These are phyloP conservation scores for Oxytorus armatus DNA, from an alignment of 2,888 invertebrate species.

Conservation along the genomic window DNA sequence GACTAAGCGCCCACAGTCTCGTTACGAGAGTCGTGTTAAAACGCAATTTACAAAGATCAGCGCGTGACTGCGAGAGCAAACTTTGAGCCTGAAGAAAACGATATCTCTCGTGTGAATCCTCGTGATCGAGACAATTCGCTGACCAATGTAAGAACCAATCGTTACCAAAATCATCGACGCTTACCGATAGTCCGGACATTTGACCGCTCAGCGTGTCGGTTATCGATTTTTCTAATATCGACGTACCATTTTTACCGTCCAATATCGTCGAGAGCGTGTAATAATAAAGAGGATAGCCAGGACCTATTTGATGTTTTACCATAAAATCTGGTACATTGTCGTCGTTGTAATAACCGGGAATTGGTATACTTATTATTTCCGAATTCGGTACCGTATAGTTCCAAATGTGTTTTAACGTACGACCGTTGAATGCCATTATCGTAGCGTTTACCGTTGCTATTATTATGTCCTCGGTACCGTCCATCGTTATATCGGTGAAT, in stretches of 20 bases:
- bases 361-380: slow-evolving; percentile 91
- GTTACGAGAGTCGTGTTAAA: slow-evolving; percentile 89
- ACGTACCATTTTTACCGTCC: slow-evolving; percentile 88
- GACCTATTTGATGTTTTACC: slow-evolving; percentile 89
- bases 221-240: slow-evolving; percentile 86
- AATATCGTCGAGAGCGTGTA: slow-evolving; percentile 87
- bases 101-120: slow-evolving; percentile 85
- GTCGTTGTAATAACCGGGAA: slow-evolving; percentile 91
- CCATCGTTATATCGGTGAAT: slow-evolving; percentile 90
- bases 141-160: slow-evolving; percentile 93
- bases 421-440: slow-evolving; percentile 90
- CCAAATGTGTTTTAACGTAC: slow-evolving; percentile 89
- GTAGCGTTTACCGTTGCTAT: slow-evolving; percentile 90
- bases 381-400: slow-evolving; percentile 88
- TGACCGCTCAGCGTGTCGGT: slow-evolving; percentile 87
- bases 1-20: slow-evolving; percentile 88
- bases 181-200: slow-evolving; percentile 87
- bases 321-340: slow-evolving; percentile 92
- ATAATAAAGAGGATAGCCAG: slow-evolving; percentile 90
- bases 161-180: slow-evolving; percentile 88
- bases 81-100: slow-evolving; percentile 82
- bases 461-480: slow-evolving; percentile 90
- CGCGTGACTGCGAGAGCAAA: slow-evolving; percentile 77
- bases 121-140: slow-evolving; percentile 87
- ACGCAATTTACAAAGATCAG: slow-evolving; percentile 89